Conservation (phyloP, 2,797 vertebrate genomes). For the Vultur gryphus region DNA sequence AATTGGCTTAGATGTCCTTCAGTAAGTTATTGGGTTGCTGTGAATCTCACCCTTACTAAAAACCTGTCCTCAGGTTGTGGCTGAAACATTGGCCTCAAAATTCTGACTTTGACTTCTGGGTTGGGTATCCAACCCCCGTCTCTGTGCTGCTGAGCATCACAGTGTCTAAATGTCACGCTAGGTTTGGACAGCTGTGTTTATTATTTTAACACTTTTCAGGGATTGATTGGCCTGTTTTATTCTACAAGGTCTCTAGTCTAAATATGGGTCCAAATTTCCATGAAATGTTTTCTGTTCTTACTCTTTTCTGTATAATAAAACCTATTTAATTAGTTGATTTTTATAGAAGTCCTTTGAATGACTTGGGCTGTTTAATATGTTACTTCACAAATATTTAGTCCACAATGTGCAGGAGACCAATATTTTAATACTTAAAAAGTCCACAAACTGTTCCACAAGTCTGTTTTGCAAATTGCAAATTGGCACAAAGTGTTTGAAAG, state of each 20-base stretch:
- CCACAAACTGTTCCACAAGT: neutral
- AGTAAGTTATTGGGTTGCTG: neutral
- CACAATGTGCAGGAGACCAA: neutral
- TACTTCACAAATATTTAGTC: constrained; percentile 64
- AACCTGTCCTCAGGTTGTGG: neutral
- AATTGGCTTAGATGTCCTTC: neutral
- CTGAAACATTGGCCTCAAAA: neutral
- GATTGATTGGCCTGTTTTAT: neutral
- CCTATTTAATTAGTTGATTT: constrained; percentile 26
- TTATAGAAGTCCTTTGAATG: constrained; percentile 30
- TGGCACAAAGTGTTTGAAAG: neutral
- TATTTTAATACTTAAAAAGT: neutral
- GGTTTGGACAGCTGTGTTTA: neutral
- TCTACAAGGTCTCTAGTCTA: neutral
- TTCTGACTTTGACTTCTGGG: neutral
- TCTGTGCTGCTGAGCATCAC: neutral
- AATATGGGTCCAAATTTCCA: neutral
- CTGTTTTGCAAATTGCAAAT: neutral
- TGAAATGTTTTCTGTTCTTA: constrained; percentile 2
- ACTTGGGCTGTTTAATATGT: constrained; percentile 42
- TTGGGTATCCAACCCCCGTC: neutral
- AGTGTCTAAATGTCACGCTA: neutral
- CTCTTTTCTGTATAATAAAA: constrained; percentile 15
- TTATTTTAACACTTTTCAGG: neutral
- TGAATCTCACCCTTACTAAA: neutral